A percentile compares a stretch with the other conserved stretches of the same genome.
phyloP scores from a whole-genome alignment of 2,113 vertebrate genomes.

The Rattus rattus region DNA sequence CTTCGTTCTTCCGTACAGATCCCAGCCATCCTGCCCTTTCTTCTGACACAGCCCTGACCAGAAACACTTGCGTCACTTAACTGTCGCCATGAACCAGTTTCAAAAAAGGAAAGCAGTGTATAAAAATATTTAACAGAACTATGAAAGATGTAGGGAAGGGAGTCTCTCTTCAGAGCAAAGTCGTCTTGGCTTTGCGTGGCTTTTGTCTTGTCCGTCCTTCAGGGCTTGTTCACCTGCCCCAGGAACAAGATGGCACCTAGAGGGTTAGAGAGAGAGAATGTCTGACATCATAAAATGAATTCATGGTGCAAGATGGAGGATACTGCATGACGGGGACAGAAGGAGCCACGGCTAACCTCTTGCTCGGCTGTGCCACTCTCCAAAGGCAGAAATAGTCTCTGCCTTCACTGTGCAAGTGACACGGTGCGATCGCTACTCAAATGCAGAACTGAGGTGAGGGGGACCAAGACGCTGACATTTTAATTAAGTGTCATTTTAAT shows the following conservation, averaged over 20 bases:
- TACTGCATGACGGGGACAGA: background rate
- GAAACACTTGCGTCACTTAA: slow-evolving; percentile 61
- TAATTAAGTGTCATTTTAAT: background rate
- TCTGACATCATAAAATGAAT: background rate
- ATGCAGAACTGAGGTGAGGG: background rate
- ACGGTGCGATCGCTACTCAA: background rate
- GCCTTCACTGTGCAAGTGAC: background rate
- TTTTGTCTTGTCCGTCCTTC: slow-evolving; percentile 72
- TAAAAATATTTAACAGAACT: slow-evolving; percentile 87
- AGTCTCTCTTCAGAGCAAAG: slow-evolving; percentile 74
- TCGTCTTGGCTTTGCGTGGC: slow-evolving; percentile 71
- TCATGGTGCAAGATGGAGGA: background rate
- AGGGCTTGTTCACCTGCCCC: slow-evolving; percentile 97
- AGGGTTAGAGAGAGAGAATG: slow-evolving; percentile 45
- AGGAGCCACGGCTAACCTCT: background rate
- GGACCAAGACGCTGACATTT: background rate
- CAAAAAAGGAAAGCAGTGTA: slow-evolving; percentile 83
- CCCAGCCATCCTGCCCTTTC: slow-evolving; percentile 71
- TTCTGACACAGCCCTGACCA: slow-evolving; percentile 75
- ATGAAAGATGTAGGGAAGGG: slow-evolving; percentile 78
- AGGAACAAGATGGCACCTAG: slow-evolving; percentile 96
- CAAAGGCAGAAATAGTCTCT: background rate
- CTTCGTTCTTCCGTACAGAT: slow-evolving; percentile 51
- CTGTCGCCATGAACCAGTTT: slow-evolving; percentile 83
- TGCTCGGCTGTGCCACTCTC: background rate